These are phyloP conservation scores for Lutjanus erythropterus DNA, from an alignment of 2,113 vertebrate species.

Conservation along the genomic window DNA sequence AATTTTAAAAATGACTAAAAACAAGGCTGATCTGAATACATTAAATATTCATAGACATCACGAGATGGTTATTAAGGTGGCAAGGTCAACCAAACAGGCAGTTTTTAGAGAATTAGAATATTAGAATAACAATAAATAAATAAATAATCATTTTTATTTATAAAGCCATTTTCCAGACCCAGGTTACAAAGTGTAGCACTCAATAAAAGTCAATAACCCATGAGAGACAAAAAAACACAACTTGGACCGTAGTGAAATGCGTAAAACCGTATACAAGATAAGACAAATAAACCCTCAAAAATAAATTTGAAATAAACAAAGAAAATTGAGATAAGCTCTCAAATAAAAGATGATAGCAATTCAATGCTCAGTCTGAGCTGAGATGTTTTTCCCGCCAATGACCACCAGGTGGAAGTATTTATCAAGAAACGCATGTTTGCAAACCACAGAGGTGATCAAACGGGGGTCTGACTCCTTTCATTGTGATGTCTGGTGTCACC, in stretches of 20 bases:
- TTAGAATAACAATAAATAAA: not conserved
- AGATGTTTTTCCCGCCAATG: constrained; percentile 21
- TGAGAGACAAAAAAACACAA: not conserved
- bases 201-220: no score
- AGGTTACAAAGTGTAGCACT: not conserved
- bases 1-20: not conserved
- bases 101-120: no score
- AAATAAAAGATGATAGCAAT: not conserved
- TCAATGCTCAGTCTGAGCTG: no score
- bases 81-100: no score
- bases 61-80: no score
- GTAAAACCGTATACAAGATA: not conserved
- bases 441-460: not conserved
- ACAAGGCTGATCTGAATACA: not conserved
- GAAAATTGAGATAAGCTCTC: not conserved
- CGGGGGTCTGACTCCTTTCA: not conserved
- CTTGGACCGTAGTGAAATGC: not conserved
- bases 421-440: constrained; percentile 22
- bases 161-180: no score
- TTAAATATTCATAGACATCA: not conserved
- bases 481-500: not conserved
- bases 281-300: not conserved
- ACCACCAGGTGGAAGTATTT: constrained; percentile 71
- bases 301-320: not conserved
- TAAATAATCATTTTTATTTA: not conserved